phyloP scores from a whole-genome alignment of 2,888 invertebrate species.

The Limenitis camilla region DNA sequence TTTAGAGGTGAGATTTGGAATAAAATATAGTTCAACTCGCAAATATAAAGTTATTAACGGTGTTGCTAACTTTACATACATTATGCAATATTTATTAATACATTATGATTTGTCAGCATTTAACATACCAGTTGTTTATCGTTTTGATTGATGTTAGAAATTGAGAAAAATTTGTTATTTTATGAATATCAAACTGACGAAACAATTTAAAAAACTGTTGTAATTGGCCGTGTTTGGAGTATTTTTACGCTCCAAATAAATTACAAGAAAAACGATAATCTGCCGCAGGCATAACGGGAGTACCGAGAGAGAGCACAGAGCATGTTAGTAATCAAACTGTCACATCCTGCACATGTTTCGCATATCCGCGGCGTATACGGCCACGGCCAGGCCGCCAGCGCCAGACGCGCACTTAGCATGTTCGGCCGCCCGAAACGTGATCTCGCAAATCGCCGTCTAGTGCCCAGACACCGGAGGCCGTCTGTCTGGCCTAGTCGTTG shows the following conservation, averaged over 20 bases:
- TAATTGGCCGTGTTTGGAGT: background rate
- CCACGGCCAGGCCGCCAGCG: constrained; percentile 5
- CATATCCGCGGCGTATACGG: constrained; percentile 22
- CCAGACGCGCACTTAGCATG: constrained; percentile 69
- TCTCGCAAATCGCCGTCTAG: constrained; percentile 52
- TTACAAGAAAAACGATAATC: background rate
- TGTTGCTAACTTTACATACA: too few species aligned
- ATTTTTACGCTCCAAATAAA: background rate
- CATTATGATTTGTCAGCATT: background rate
- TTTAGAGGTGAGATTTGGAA: too few species aligned
- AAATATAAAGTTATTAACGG: too few species aligned
- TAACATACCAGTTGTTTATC: too few species aligned
- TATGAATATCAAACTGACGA: too few species aligned
- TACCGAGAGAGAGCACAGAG: background rate
- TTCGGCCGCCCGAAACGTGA: constrained; percentile 67
- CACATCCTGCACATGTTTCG: constrained; percentile 26
- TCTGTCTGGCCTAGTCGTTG: constrained; percentile 48
- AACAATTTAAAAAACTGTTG: too few species aligned
- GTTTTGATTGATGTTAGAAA: too few species aligned
- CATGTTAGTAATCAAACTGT: constrained; percentile 23
- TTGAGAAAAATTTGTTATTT: too few species aligned
- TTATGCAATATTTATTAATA: background rate
- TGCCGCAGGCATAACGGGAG: constrained; percentile 2
- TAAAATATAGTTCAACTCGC: too few species aligned
- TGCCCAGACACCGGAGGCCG: constrained; percentile 63